Evolutionary conservation across 2,113 vertebrate genomes (phyloP).

Genomic region (Labeo catla): DNA sequence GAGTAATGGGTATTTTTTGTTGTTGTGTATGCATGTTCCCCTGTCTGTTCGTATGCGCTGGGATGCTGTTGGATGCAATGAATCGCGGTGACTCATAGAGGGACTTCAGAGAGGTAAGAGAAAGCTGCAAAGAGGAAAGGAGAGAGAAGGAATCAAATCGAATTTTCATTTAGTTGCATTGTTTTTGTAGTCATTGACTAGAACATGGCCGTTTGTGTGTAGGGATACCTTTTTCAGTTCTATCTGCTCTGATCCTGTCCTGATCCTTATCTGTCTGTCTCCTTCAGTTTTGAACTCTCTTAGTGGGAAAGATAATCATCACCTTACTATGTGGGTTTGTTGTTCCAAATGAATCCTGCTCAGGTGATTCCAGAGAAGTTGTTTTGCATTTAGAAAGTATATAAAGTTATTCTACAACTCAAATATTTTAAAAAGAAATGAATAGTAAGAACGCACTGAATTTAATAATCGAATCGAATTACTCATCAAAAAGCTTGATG

Average conservation of each 20-base stretch:
- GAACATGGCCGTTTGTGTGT: constrained; percentile 11
- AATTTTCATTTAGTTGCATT: constrained; percentile 1
- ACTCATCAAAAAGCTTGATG: background rate
- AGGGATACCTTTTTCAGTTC: background rate
- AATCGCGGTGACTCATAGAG: constrained; percentile 71
- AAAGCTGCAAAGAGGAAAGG: background rate
- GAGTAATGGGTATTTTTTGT: constrained; percentile 67
- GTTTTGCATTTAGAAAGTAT: background rate
- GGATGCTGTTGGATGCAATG: constrained; percentile 68
- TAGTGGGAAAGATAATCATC: constrained; percentile 25
- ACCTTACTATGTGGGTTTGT: background rate
- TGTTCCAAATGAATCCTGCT: background rate
- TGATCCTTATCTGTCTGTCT: constrained; percentile 44
- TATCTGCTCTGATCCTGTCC: background rate
- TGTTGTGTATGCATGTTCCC: constrained; percentile 60
- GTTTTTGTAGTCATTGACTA: background rate
- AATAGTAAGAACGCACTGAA: too few relatives aligned
- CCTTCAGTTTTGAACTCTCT: constrained; percentile 53
- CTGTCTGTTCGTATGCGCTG: constrained; percentile 47
- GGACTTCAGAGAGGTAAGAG: constrained; percentile 73
- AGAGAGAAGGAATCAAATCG: constrained; percentile 15
- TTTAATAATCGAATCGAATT: background rate
- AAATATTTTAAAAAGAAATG: background rate
- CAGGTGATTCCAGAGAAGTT: constrained; percentile 18
- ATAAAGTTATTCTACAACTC: background rate